A percentile compares a stretch with the other conserved stretches of the same genome.
These are phyloP conservation scores for Anastrepha ludens DNA, from an alignment of 1,140 invertebrate species.

Conservation along the genomic window DNA sequence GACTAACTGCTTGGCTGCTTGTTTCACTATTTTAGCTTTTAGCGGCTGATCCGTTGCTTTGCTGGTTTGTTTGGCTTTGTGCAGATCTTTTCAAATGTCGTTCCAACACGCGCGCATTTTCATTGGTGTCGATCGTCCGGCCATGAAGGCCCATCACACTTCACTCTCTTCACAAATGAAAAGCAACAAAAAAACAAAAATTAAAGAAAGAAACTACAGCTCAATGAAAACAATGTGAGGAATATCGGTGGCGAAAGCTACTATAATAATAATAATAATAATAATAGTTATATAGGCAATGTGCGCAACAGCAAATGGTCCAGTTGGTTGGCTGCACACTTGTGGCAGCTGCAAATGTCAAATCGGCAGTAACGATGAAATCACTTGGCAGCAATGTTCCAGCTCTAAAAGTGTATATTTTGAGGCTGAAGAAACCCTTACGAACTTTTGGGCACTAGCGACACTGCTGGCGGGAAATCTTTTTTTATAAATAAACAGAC, in stretches of 20 bases:
- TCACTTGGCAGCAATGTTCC: neutral
- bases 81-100: slow-evolving; percentile 24
- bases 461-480: neutral
- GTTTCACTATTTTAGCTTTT: neutral
- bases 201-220: neutral
- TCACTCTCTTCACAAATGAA: neutral
- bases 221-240: slow-evolving; percentile 32
- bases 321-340: neutral
- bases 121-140: neutral
- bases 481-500: no score
- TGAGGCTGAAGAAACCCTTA: neutral
- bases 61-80: neutral
- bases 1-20: slow-evolving; percentile 2
- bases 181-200: neutral
- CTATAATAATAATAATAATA: slow-evolving; percentile 3
- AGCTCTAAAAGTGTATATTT: neutral
- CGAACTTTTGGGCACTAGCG: no score
- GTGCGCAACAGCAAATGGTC: neutral
- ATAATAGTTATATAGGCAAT: no score
- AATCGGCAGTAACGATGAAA: neutral
- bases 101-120: slow-evolving; percentile 32
- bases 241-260: slow-evolving; percentile 37
- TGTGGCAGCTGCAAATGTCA: neutral
- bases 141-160: slow-evolving; percentile 17
- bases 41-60: neutral